Conservation (phyloP, 2,113 vertebrate genomes). For the Gadus macrocephalus region DNA sequence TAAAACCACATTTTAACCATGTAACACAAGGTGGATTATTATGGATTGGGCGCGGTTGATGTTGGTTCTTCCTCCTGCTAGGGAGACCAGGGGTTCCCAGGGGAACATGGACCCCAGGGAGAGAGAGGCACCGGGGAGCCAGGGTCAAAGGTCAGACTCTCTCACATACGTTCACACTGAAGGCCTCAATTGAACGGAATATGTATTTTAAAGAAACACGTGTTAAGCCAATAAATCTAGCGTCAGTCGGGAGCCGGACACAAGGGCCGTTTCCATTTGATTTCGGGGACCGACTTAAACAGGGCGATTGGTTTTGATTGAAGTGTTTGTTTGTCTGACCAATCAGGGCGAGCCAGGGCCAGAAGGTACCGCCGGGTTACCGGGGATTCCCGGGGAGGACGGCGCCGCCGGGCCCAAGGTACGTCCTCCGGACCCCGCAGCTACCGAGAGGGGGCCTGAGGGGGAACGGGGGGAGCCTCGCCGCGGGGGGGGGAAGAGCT, state of each 20-base stretch:
- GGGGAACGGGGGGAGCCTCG: not conserved
- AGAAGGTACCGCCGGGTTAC: constrained; percentile 61
- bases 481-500: too few species aligned
- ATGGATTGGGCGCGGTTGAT: not conserved
- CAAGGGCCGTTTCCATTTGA: not conserved
- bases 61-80: constrained; percentile 28
- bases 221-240: too few species aligned
- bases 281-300: too few species aligned
- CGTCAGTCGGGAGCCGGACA: not conserved
- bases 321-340: constrained; percentile 17
- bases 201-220: too few species aligned
- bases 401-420: constrained; percentile 71
- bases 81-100: constrained; percentile 74
- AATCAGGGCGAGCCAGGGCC: constrained; percentile 68
- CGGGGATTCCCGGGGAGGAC: constrained; percentile 74
- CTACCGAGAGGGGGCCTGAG: not conserved
- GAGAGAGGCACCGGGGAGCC: constrained; percentile 62
- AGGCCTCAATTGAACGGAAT: not conserved
- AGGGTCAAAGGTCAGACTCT: constrained; percentile 67
- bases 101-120: constrained; percentile 64
- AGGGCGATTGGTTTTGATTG: not conserved
- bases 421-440: not conserved
- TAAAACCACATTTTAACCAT: not conserved
- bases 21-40: not conserved
- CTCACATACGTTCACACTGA: not conserved